Base-by-base conservation (phyloP, 2,888 invertebrate genomes). In the Allophyes oxyacanthae region DNA sequence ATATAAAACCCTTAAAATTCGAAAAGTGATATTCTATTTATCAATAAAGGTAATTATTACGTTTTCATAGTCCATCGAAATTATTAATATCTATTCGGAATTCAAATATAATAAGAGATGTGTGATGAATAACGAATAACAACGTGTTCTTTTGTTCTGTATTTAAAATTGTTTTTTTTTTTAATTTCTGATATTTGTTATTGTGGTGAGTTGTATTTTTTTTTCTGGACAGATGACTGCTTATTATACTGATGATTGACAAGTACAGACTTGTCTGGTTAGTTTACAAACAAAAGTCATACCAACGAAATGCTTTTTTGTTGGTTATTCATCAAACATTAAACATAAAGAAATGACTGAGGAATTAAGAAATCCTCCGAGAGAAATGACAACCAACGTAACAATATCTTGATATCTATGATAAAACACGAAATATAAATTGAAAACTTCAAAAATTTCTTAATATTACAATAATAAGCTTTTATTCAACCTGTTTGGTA, bases 1-100 rank as follows among this genome's bases (percentile, higher is more conserved):
- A 60, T 38, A 63, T 37, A 44, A 20, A 46, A 30, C 33, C 37
- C 41, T 48, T 56, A 63, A 63, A 58, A 70, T 67, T 66, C 64
- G 42, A 72, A 72, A 75, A 53, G 57, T 72, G 70, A 62, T 73
- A 64, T 57, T 68, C 44, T 75, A 72, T 44, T 52, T 48, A 75
- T 67, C 26, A 30, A 61, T 48, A 51, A 20, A 2, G 20, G 55
- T 48, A 51, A 49, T 25, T 5, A 25, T 3, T 74, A 74, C 49
- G 54, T 41, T 50, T 54, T n/a, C 34, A 28, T 33, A 55, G 43
- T 53, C 58, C 50, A 49, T 53, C 15, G 20, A 60, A 55, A 70
- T 67, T 50, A 72, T 60, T 66, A 55, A 13, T 46, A 49, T 36
- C 46, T 68, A 61, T 60, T 43, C 9, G 38, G 72, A 67, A 53